Base-by-base conservation (phyloP, 1,140 invertebrate genomes). In the Muscidifurax raptorellus region DNA sequence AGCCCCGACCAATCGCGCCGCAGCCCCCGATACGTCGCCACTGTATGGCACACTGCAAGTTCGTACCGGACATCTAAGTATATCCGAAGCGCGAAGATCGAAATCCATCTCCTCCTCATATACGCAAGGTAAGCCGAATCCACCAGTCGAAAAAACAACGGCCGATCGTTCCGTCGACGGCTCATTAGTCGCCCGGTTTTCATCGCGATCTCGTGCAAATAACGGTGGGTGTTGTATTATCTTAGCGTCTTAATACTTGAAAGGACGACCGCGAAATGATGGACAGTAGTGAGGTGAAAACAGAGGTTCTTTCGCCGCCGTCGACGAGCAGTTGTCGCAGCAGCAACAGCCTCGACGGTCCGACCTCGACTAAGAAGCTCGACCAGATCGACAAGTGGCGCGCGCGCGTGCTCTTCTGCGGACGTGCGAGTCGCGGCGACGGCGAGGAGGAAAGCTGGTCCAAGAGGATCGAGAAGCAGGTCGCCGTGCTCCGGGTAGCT, bases 401-500 rank as follows among this genome's bases (percentile, higher is more conserved):
- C 2, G 18, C 64, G 64, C 64, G 78, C 1, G 66, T 80, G 6
- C 69, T 80, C 7, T 80, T 69, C n/a, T 15, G 72, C 9, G n/a
- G 25, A 5, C 64, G 22, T 2, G 1, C 47, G 76, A 64, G 59
- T 1, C 1, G 15, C 12, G 32, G 9, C 22, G 52, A 13, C 18
- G 64, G 69, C 28, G 67, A 71, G 0, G 67, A 32, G 67, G 28
- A 27, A 18, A 30, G n/a, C 30, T 71, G 2, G 40, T 13, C 5
- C 4, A 69, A 83, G 18, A 66, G 15, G 2, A 79, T 84, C n/a
- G 52, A 79, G 27, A 71, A 25, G 25, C 40, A 36, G 30, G 13
- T 80, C 30, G 78, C 52, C 2, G 40, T 83, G 10, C 18, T 79
- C 2, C 80, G 82, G 80, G 83, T 88, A 0, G 66, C 75, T 25